These are phyloP conservation scores for Hypsibius dujardini DNA, from an alignment of 1,140 invertebrate genomes.

Conservation along the genomic window DNA sequence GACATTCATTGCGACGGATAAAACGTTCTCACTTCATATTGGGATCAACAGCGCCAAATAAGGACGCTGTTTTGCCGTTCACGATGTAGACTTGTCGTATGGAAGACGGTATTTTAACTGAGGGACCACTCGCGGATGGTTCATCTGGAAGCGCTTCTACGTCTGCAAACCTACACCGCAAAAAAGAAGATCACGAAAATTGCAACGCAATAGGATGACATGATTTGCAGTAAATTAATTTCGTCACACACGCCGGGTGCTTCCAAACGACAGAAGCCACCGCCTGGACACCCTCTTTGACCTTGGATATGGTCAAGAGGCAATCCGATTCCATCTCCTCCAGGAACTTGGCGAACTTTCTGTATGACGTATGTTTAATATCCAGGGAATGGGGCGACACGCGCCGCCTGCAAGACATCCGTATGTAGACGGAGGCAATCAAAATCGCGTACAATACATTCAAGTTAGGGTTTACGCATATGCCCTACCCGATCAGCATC, in stretches of 20 bases:
- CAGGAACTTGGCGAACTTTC: neutral
- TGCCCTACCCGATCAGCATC: neutral
- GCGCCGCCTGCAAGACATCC: neutral
- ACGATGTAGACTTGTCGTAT: constrained; percentile 12
- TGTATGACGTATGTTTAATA: neutral
- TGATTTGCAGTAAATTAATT: no score
- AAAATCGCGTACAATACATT: neutral
- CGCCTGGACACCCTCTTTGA: constrained; percentile 7
- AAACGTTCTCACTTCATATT: neutral
- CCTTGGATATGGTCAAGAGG: neutral
- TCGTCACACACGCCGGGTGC: neutral
- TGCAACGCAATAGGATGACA: no score
- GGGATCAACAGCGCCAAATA: neutral
- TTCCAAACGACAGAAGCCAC: neutral
- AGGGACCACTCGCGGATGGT: neutral
- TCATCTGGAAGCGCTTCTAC: neutral
- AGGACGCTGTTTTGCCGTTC: neutral
- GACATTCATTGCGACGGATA: no score
- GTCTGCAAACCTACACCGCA: neutral
- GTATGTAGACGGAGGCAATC: neutral
- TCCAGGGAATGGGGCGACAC: neutral
- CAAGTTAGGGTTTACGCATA: neutral
- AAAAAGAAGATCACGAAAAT: neutral
- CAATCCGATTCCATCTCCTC: neutral
- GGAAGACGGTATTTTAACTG: neutral